Base-by-base conservation (phyloP, 2,797 vertebrate genomes). In the Centropyge bicolor region DNA sequence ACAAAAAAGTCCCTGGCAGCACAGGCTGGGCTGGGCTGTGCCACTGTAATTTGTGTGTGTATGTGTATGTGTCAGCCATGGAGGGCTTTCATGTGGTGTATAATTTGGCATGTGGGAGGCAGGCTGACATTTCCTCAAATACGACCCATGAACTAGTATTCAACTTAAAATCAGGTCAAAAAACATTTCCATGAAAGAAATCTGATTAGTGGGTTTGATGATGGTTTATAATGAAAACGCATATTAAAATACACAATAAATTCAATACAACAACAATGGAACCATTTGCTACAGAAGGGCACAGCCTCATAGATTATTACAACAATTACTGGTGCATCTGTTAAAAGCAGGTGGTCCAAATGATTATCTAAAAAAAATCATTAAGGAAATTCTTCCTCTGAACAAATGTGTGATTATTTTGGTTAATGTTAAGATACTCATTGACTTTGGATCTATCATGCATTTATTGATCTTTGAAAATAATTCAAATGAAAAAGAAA, bases 81-180 rank as follows among this genome's bases (percentile, higher is more conserved):
- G 51, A 82, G 59, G 41, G 45, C 69, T 71, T 83, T 73, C 0
- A 17, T 71, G 74, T 69, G 66, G 31, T 74, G 51, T 81, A 36
- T 55, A 83, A 71, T 86, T 78, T 74, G 59, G 65, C 65, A 65
- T 73, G 27, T 73, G 63, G 69, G 38, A 63, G 63, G 66, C 57
- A 61, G 62, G 35, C 72, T 72, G 68, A 73, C 24, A 22, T 80
- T 64, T 19, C 65, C 49, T 63, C 48, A 62, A 60, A 40, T 52
- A 12, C 5, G 1, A 65, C 40, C 45, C 51, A 46, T 1, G 0
- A 63, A 46, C 52, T 62, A n/a, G 24, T 35, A 35, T 79, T 78
- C 6, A 54, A 31, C 43, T 46, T 45, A 16, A 66, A 65, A 70
- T 66, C 41, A 11, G 35, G 52, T 55, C 0, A 54, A 9, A 74